phyloP scores from a whole-genome alignment of 2,797 vertebrate genomes.

The Pangasius mekongensis region DNA sequence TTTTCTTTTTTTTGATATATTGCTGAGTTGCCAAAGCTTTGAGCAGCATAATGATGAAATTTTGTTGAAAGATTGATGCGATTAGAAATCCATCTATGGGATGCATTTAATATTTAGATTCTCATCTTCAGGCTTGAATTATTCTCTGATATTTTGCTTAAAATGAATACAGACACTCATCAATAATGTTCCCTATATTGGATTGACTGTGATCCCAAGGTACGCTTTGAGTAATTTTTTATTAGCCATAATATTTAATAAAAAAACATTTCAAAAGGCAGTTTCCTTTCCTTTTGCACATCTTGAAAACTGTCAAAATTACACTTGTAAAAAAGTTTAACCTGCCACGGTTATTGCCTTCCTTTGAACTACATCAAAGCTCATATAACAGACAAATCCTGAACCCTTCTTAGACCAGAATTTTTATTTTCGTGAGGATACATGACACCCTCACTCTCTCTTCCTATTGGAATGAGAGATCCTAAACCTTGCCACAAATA shows the following conservation, averaged over 20 bases:
- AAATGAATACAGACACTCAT: conserved; percentile 24
- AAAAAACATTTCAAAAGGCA: background rate
- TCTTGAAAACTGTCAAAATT: conserved; percentile 1
- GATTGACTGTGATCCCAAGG: conserved; percentile 18
- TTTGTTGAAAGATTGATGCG: conserved; percentile 26
- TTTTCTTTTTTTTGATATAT: background rate
- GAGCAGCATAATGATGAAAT: conserved; percentile 33
- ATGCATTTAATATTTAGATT: conserved; percentile 16
- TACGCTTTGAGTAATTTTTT: conserved; percentile 31
- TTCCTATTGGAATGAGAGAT: conserved; percentile 45
- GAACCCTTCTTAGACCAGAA: conserved; percentile 24
- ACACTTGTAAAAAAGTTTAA: conserved; percentile 30
- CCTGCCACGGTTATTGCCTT: conserved; percentile 28
- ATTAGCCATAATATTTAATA: conserved; percentile 11
- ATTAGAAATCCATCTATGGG: conserved; percentile 7
- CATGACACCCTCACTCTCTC: conserved; percentile 37
- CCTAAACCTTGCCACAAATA: conserved; percentile 39
- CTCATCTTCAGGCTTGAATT: background rate
- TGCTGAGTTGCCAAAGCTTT: conserved; percentile 14
- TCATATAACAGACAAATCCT: conserved; percentile 45
- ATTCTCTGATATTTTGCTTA: background rate
- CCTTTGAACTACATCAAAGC: conserved; percentile 56
- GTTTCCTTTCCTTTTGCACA: background rate
- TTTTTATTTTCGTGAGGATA: conserved; percentile 38
- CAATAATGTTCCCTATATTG: conserved; percentile 32